Percentiles rank a stretch among this genome's conserved stretches.
Conservation (phyloP, 2,888 invertebrate genomes). For the Tetrapedia diversipes region DNA sequence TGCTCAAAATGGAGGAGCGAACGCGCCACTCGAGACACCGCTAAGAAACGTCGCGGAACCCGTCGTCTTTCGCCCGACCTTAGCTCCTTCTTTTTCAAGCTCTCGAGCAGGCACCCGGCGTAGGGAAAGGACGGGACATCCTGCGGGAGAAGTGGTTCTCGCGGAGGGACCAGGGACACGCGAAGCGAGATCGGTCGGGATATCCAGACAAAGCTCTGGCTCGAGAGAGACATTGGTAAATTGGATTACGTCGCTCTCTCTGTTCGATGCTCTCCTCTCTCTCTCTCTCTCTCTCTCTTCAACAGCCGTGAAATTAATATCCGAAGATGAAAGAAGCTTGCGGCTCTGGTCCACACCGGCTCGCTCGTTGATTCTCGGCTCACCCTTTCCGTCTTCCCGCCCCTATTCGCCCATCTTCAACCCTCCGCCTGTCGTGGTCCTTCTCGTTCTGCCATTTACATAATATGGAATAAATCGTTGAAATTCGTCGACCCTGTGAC, state of each 20-base stretch:
- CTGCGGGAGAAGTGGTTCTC: conserved; percentile 65
- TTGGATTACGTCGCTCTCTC: conserved; percentile 74
- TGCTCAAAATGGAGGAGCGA: conserved; percentile 39
- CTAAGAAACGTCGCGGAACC: conserved; percentile 54
- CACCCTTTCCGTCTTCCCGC: conserved; percentile 41
- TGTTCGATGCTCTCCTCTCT: conserved; percentile 51
- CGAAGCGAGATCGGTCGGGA: conserved; percentile 51
- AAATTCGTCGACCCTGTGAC: conserved; percentile 44
- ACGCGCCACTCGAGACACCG: conserved; percentile 52
- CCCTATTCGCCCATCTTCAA: conserved; percentile 15
- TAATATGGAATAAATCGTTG: conserved; percentile 75
- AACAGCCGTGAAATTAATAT: conserved; percentile 75
- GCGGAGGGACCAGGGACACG: conserved; percentile 43
- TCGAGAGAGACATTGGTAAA: conserved; percentile 70
- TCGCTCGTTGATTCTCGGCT: conserved; percentile 51
- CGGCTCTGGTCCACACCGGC: conserved; percentile 53
- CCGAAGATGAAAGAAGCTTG: conserved; percentile 76
- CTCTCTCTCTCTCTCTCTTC: conserved; percentile 45
- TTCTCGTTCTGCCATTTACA: conserved; percentile 67
- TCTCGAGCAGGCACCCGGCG: conserved; percentile 44
- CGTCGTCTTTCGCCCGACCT: conserved; percentile 19
- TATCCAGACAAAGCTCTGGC: conserved; percentile 59
- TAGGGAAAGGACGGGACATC: conserved; percentile 27
- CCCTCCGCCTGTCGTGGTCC: conserved; percentile 21
- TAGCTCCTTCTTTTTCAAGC: conserved; percentile 60